Conservation (phyloP, 2,113 vertebrate genomes). For the Girardinichthys multiradiatus region DNA sequence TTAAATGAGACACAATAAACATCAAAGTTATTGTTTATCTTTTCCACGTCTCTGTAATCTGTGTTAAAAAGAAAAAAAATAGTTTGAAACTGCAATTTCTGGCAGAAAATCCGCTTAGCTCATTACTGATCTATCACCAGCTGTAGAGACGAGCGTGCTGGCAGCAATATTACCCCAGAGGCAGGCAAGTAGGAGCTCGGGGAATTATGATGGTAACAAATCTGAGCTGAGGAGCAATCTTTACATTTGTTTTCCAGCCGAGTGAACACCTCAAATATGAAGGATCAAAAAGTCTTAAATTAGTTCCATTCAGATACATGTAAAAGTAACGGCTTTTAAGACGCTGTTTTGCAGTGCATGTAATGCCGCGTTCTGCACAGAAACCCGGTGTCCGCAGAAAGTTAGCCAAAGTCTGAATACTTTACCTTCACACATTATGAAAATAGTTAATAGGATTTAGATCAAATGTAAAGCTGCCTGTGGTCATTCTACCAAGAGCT, state of each 20-base stretch:
- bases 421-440: background rate
- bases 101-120: background rate
- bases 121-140: constrained; percentile 32
- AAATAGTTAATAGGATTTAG: background rate
- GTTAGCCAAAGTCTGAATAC: background rate
- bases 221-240: background rate
- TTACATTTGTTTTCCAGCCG: constrained; percentile 35
- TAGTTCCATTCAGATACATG: background rate
- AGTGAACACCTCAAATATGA: constrained; percentile 12
- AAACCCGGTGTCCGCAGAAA: background rate
- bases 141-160: constrained; percentile 24
- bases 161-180: constrained; percentile 40
- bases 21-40: constrained; percentile 1
- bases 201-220: constrained; percentile 46
- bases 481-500: too few relatives aligned
- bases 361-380: background rate
- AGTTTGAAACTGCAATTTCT: constrained; percentile 29
- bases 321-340: background rate
- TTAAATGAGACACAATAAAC: background rate
- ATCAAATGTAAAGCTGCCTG: background rate
- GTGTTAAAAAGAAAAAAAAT: constrained; percentile 4
- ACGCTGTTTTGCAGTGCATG: background rate
- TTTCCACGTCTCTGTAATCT: background rate
- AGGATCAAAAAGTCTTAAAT: background rate
- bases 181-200: constrained; percentile 39